These are phyloP conservation scores for Drosophila gunungcola DNA, from an alignment of 1,140 invertebrate genomes.

Conservation along the genomic window DNA sequence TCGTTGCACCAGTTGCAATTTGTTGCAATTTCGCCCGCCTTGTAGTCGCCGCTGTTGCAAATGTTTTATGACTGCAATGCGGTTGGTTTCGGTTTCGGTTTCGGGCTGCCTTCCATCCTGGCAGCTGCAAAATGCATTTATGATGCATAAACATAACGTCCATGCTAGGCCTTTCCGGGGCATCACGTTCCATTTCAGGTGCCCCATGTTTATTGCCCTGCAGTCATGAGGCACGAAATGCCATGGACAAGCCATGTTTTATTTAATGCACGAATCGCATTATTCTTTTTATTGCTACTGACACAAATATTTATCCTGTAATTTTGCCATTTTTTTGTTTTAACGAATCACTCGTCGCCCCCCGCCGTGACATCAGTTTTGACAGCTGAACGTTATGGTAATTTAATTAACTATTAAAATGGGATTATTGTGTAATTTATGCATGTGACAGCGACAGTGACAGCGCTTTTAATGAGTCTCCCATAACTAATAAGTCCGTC, in stretches of 20 bases:
- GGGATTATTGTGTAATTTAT: slow-evolving; percentile 75
- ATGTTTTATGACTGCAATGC: slow-evolving; percentile 77
- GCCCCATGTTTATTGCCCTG: slow-evolving; percentile 64
- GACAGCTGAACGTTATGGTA: slow-evolving; percentile 57
- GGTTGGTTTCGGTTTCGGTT: slow-evolving; percentile 9
- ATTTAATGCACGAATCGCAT: slow-evolving; percentile 59
- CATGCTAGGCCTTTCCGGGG: slow-evolving; percentile 37
- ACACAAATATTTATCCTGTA: slow-evolving; percentile 53
- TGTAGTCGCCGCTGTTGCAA: slow-evolving; percentile 59
- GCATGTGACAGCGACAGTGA: slow-evolving; percentile 55
- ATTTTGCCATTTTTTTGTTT: slow-evolving; percentile 40
- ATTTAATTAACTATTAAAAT: slow-evolving; percentile 80
- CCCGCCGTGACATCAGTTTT: slow-evolving; percentile 29
- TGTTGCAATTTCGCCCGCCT: slow-evolving; percentile 61
- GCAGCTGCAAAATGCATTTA: slow-evolving; percentile 69
- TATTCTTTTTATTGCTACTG: slow-evolving; percentile 60
- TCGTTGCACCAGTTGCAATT: slow-evolving; percentile 63
- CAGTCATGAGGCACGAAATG: slow-evolving; percentile 21
- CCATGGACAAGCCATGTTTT: slow-evolving; percentile 36
- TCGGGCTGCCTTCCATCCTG: neutral
- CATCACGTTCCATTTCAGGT: slow-evolving; percentile 42
- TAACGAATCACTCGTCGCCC: slow-evolving; percentile 27
- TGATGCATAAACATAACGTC: slow-evolving; percentile 77
- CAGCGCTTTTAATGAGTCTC: slow-evolving; percentile 59
- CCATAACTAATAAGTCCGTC: slow-evolving; percentile 42